A percentile compares a stretch with the other conserved stretches of the same genome.
phyloP scores from a whole-genome alignment of 1,140 invertebrate species.

The Pygmarrhopalites habei region DNA sequence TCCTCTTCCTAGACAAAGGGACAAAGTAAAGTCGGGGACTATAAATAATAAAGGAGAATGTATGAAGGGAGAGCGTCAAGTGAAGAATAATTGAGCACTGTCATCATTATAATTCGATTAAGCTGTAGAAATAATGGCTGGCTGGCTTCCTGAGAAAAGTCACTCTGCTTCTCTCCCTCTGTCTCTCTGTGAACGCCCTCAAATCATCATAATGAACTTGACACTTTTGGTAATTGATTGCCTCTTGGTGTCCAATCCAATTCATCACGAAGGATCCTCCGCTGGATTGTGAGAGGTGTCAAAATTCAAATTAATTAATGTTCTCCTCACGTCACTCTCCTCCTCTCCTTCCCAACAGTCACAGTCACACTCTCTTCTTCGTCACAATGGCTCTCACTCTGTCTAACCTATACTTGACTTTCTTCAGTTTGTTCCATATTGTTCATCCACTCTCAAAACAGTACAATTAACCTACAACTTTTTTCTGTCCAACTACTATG shows the following conservation, averaged over 20 bases:
- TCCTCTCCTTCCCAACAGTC: neutral
- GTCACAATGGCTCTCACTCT: too few relatives aligned
- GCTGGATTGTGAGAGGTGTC: constrained; percentile 29
- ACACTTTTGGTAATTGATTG: constrained; percentile 32
- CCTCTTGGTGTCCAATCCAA: constrained; percentile 33
- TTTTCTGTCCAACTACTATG: too few relatives aligned
- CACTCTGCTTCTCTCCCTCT: too few relatives aligned
- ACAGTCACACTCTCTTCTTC: neutral
- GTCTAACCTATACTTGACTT: too few relatives aligned
- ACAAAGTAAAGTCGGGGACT: neutral
- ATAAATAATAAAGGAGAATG: constrained; percentile 1
- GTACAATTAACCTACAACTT: too few relatives aligned
- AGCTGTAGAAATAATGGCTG: constrained; percentile 29
- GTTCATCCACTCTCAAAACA: too few relatives aligned
- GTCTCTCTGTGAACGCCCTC: constrained; percentile 5
- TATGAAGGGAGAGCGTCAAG: neutral
- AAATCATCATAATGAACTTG: constrained; percentile 35
- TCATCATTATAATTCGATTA: constrained; percentile 39
- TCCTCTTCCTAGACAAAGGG: too few relatives aligned
- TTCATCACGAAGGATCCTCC: constrained; percentile 26
- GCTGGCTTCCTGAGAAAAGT: constrained; percentile 9
- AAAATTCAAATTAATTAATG: constrained; percentile 34
- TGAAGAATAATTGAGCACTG: constrained; percentile 26
- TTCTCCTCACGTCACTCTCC: constrained; percentile 1
- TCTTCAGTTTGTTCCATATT: too few relatives aligned